Conservation (phyloP, 1,140 invertebrate genomes). For the Parapsyche elsis region DNA sequence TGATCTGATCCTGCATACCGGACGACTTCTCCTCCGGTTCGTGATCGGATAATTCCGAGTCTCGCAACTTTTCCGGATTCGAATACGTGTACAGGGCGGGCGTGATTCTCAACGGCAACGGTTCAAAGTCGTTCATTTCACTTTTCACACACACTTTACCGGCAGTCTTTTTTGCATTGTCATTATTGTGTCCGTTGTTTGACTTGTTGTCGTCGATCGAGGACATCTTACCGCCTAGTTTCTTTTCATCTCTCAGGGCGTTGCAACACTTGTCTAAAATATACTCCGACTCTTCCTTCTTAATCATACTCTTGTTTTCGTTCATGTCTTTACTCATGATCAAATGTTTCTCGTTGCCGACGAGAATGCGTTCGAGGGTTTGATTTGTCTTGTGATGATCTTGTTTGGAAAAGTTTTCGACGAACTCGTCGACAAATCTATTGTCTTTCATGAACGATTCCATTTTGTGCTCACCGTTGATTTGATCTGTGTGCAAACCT, state of each 20-base stretch:
- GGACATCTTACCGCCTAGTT: neutral
- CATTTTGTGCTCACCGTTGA: slow-evolving; percentile 60
- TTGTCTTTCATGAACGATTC: slow-evolving; percentile 16
- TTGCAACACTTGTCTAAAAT: slow-evolving; percentile 51
- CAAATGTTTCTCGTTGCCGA: slow-evolving; percentile 46
- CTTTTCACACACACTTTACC: slow-evolving; percentile 58
- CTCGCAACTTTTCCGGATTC: slow-evolving; percentile 72
- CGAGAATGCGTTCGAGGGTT: slow-evolving; percentile 45
- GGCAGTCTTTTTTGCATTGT: slow-evolving; percentile 45
- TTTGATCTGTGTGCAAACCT: slow-evolving; percentile 62
- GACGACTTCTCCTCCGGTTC: slow-evolving; percentile 58
- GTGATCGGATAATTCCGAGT: slow-evolving; percentile 57
- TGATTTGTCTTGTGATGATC: slow-evolving; percentile 59
- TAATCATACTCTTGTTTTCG: slow-evolving; percentile 59
- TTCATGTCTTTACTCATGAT: slow-evolving; percentile 58
- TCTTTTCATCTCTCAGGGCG: slow-evolving; percentile 18
- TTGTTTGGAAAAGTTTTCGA: slow-evolving; percentile 67
- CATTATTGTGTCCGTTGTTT: slow-evolving; percentile 53
- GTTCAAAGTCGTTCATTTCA: slow-evolving; percentile 69
- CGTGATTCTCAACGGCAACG: slow-evolving; percentile 75
- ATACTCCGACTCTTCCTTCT: slow-evolving; percentile 44
- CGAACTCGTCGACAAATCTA: slow-evolving; percentile 58
- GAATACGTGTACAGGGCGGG: slow-evolving; percentile 82
- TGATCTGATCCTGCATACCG: neutral
- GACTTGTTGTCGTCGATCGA: slow-evolving; percentile 24